Base-by-base conservation (phyloP, 2,113 vertebrate species). In the Copsychus sechellarum region DNA sequence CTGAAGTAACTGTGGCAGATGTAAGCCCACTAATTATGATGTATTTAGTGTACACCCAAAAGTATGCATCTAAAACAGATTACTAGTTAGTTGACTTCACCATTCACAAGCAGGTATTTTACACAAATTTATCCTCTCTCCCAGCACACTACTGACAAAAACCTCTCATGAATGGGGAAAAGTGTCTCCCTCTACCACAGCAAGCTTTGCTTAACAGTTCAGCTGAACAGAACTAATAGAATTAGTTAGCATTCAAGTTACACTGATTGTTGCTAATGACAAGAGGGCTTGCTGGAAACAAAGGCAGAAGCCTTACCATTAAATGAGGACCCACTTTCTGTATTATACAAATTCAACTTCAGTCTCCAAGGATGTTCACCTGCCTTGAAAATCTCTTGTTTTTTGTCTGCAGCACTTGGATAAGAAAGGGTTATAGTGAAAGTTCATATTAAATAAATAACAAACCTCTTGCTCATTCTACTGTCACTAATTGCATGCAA, bases 401-500 rank as follows among this genome's bases (percentile, higher is more conserved):
- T 91, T 94, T 66, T 70, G 40, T 76, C 15, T 61, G 73, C 34
- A 79, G 72, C 51, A 53, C 77, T 88, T 93, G 95, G 84, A 51
- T 81, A 82, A 91, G 84, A 90, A 96, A 96, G 92, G 92, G 92
- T 98, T 95, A 88, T 85, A 94, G 88, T 78, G 67, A 73, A 97
- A 96, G 90, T 96, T 96, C 93, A 80, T 42, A 95, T 78, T 77
- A 85, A 90, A 90, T 90, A 96, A 92, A 92, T 88, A 95, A 92
- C 91, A 95, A 95, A 77, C 83, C 86, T 95, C 94, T 81, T 81
- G 96, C 92, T 96, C 95, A 82, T 90, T 97, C 95, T 81, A 64
- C 96, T 96, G 96, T 97, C 95, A 97, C 97, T 98, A 98, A 98
- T 98, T 97, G 87, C 95, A 96, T 84, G 98, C 98, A 98, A 98